These are phyloP conservation scores for Maccullochella peelii DNA, from an alignment of 2,113 vertebrate species.

Conservation along the genomic window DNA sequence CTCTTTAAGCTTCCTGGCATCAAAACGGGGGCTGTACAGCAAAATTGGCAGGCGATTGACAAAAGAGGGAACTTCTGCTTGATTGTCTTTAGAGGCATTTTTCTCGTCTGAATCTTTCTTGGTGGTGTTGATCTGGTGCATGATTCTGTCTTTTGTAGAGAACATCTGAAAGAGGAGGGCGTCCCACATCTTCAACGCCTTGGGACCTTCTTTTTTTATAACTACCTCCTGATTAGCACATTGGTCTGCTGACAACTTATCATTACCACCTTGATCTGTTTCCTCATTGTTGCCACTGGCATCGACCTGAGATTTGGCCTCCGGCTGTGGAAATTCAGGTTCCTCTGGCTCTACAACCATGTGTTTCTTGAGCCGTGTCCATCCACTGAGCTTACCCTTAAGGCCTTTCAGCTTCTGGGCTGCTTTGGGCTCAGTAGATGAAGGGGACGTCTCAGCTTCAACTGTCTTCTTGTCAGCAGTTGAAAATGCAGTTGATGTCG, in stretches of 20 bases:
- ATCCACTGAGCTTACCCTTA: constrained; percentile 84
- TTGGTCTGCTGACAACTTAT: constrained; percentile 12
- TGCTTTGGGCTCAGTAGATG: constrained; percentile 55
- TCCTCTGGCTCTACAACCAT: constrained; percentile 87
- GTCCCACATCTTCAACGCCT: constrained; percentile 92
- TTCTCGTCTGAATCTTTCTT: constrained; percentile 72
- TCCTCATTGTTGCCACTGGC: constrained; percentile 23
- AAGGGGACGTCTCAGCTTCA: not conserved
- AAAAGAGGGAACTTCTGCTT: constrained; percentile 77
- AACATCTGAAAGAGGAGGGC: constrained; percentile 92
- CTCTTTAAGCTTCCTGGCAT: constrained; percentile 93
- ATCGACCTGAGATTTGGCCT: constrained; percentile 55
- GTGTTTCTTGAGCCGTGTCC: constrained; percentile 91
- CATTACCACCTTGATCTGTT: constrained; percentile 1
- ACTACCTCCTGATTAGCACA: constrained; percentile 62
- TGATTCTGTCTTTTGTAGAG: constrained; percentile 81
- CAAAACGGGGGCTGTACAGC: constrained; percentile 90
- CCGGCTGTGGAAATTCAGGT: constrained; percentile 70
- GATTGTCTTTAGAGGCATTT: constrained; percentile 61
- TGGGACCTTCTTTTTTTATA: constrained; percentile 71
- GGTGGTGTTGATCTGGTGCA: constrained; percentile 76
- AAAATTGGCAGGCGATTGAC: constrained; percentile 86
- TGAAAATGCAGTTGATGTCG: constrained; percentile 80
- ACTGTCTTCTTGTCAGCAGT: constrained; percentile 58
- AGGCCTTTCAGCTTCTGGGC: constrained; percentile 78